Evolutionary conservation across 2,797 vertebrate species (phyloP).

Genomic region (Silurus lanzhouensis): DNA sequence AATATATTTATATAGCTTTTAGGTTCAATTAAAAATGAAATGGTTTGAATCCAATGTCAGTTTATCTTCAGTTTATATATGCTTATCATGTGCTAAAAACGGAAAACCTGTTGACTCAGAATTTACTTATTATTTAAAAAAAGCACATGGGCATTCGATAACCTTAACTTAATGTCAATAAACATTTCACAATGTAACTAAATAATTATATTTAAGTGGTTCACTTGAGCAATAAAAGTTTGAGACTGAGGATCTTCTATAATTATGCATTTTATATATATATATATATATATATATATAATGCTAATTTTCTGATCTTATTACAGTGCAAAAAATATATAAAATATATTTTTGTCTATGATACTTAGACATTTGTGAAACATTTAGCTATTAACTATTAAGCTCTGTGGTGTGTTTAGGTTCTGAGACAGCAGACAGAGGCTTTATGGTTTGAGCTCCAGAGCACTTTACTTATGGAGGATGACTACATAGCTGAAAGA

Average conservation of each 20-base stretch:
- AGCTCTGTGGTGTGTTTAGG: slow-evolving; percentile 61
- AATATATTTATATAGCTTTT: not conserved
- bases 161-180: not conserved
- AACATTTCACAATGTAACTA: not conserved
- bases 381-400: not conserved
- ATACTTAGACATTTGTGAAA: not conserved
- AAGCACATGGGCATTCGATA: not conserved
- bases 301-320: not conserved
- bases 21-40: not conserved
- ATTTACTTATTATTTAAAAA: not conserved
- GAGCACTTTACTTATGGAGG: slow-evolving; percentile 56
- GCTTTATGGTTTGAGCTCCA: slow-evolving; percentile 70
- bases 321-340: not conserved
- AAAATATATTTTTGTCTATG: not conserved
- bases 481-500: slow-evolving; percentile 58
- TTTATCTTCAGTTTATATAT: not conserved
- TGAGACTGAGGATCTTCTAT: not conserved
- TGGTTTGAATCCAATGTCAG: not conserved
- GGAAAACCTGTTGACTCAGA: not conserved
- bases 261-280: not conserved
- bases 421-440: slow-evolving; percentile 64
- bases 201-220: not conserved
- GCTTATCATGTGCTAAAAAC: not conserved
- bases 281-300: not conserved
- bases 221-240: not conserved